Evolutionary conservation across 2,113 vertebrate genomes (phyloP), one percentile per base, ranked within the genome.

Genomic region (Heliornis fulica): DNA sequence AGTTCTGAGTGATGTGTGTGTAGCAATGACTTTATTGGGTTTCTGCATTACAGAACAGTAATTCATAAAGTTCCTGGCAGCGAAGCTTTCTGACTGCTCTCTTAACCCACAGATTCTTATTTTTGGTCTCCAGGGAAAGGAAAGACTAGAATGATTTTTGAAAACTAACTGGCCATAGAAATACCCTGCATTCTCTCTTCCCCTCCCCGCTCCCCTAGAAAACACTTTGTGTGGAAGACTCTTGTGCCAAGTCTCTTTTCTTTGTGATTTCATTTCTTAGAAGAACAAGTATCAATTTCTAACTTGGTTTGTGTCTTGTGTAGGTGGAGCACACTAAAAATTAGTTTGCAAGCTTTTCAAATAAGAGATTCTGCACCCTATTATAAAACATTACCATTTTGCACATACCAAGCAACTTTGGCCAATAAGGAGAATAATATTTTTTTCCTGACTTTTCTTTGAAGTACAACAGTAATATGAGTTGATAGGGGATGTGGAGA

Each of bases 41-140:
- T 83, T 94, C 69, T 66, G 32, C 34, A 26, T 79, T 85, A 95
- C 43, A 96, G 89, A 96, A 56, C 65, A 80, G 66, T 87, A 93
- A 93, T 95, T 97, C 91, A 95, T 69, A 32, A 11, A 59, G 34
- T 76, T 87, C 66, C 78, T 34, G 75, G 79, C 75, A 83, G 20
- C 61, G 78, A 80, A 66, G 82, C 38, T 75, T 89, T 70, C 75
- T 75, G 51, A 31, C 56, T 91, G 43, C 34, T 87, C 50, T 87
- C 25, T 57, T 88, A 93, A 89, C 57, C 74, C 54, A 23, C 70
- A 80, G 63, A 70, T 83, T 91, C 45, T 83, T 93, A 8, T 64
- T 57, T 93, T 89, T 22, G 87, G 36, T 50, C 45, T 38, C 23
- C 43, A 66, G 82, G 38, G 38, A 75, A 69, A 36, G 7, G 46